These are phyloP conservation scores for Gryon sp. DNA, from an alignment of 1,140 invertebrate species.

Conservation along the genomic window DNA sequence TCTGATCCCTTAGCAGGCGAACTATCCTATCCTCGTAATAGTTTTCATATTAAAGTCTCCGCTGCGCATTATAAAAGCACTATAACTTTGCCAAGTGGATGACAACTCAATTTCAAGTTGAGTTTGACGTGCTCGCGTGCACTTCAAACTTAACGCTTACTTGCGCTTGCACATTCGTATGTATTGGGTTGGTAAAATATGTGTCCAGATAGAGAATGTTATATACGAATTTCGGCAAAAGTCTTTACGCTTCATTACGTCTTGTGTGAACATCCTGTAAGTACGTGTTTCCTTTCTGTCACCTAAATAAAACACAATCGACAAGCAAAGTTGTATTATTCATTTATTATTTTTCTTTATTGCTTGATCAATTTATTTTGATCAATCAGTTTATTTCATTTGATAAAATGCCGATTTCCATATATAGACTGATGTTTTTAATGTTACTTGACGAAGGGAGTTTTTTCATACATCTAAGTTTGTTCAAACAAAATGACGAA, in stretches of 20 bases:
- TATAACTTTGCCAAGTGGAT: conserved; percentile 76
- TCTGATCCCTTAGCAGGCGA: conserved; percentile 12
- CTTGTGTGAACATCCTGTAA: conserved; percentile 57
- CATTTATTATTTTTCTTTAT: too few relatives aligned
- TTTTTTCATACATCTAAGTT: too few relatives aligned
- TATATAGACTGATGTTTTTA: too few relatives aligned
- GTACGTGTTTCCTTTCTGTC: conserved; percentile 41
- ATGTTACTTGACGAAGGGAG: too few relatives aligned
- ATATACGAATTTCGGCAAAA: conserved; percentile 22
- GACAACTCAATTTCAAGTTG: conserved; percentile 80
- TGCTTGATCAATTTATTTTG: too few relatives aligned
- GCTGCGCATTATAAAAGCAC: conserved; percentile 73
- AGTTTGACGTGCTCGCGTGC: conserved; percentile 76
- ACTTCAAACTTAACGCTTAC: conserved; percentile 69
- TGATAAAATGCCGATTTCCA: too few relatives aligned
- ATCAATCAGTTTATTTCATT: too few relatives aligned
- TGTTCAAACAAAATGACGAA: too few relatives aligned
- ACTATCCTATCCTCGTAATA: conserved; percentile 69
- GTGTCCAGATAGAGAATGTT: conserved; percentile 49
- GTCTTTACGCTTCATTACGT: conserved; percentile 65
- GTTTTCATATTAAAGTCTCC: conserved; percentile 71
- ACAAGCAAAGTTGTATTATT: too few relatives aligned
- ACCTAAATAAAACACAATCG: not conserved
- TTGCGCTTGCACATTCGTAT: conserved; percentile 30
- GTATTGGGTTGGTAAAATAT: conserved; percentile 39